phyloP scores from a whole-genome alignment of 2,888 invertebrate genomes.

The Ophion slaviceki region DNA sequence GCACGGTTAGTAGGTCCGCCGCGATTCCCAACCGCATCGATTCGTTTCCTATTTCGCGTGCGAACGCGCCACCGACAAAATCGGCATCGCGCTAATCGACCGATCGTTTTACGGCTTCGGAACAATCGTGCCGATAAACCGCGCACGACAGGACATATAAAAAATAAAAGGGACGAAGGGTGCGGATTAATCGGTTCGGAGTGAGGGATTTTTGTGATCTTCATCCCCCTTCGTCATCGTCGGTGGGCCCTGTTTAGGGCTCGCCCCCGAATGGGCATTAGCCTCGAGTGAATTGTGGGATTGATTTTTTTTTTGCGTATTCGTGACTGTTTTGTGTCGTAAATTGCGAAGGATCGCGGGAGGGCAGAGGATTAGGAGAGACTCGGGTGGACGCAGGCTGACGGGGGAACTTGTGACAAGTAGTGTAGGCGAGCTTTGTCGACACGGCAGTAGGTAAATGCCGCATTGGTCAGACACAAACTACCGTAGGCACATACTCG shows the following conservation, averaged over 20 bases:
- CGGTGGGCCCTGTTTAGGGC: background rate
- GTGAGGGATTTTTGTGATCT: background rate
- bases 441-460: conserved; percentile 72
- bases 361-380: background rate
- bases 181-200: background rate
- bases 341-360: background rate
- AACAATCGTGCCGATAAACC: background rate
- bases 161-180: background rate
- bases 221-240: background rate
- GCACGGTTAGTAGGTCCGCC: conserved; percentile 80
- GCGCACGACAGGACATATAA: background rate
- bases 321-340: conserved; percentile 1
- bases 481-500: background rate
- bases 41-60: conserved; percentile 6
- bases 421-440: conserved; percentile 19
- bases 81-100: background rate
- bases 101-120: background rate
- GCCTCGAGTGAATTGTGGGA: background rate
- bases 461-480: conserved; percentile 76
- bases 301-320: background rate
- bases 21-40: conserved; percentile 51
- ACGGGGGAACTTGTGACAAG: conserved; percentile 46
- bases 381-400: background rate
- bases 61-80: background rate
- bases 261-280: background rate